These are phyloP conservation scores for Papilio elwesi DNA, from an alignment of 2,888 invertebrate species.

Conservation along the genomic window DNA sequence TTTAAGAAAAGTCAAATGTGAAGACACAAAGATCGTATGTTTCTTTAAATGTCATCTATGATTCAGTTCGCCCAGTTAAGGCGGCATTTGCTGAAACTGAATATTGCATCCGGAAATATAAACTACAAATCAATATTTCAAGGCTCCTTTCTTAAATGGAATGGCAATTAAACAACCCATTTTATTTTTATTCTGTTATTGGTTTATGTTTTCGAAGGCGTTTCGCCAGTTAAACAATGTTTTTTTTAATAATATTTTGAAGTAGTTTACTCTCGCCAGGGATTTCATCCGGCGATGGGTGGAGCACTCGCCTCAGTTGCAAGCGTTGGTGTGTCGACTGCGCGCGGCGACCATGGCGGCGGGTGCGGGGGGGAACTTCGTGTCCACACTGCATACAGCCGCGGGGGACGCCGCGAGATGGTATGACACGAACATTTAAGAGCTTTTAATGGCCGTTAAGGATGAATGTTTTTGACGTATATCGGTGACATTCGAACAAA, in stretches of 20 bases:
- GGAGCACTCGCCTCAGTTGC: conserved; percentile 91
- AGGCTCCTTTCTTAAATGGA: no score
- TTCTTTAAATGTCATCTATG: not conserved
- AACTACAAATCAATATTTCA: no score
- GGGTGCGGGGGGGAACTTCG: conserved; percentile 76
- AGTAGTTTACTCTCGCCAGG: conserved; percentile 60
- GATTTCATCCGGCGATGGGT: conserved; percentile 89
- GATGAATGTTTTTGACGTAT: no score
- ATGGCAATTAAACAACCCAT: no score
- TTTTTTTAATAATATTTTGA: not conserved
- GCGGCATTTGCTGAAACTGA: no score
- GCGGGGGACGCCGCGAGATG: conserved; percentile 71
- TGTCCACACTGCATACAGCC: conserved; percentile 69
- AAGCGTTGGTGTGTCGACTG: conserved; percentile 89
- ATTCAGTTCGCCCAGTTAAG: not conserved
- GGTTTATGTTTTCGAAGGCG: no score
- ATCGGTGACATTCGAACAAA: no score
- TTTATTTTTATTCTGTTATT: no score
- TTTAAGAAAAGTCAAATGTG: not conserved
- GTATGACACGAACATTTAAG: conserved; percentile 58
- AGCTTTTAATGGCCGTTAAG: no score
- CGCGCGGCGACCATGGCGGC: conserved; percentile 87
- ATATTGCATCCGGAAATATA: no score
- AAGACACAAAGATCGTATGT: not conserved
- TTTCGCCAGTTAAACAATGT: no score